Evolutionary conservation across 2,113 vertebrate species (phyloP).

Genomic region (Haemorhous mexicanus): DNA sequence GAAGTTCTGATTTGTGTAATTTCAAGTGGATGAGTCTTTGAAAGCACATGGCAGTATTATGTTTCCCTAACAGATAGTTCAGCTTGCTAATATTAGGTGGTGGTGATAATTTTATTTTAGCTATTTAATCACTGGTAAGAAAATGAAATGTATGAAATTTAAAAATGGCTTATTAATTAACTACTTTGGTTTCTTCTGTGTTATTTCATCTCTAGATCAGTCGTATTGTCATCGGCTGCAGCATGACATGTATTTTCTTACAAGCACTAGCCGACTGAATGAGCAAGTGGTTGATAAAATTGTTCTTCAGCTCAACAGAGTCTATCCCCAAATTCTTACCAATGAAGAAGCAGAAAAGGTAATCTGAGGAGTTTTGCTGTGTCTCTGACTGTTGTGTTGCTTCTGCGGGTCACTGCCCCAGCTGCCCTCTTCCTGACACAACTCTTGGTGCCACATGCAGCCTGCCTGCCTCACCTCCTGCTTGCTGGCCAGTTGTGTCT

Average conservation of each 20-base stretch:
- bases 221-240: slow-evolving; percentile 84
- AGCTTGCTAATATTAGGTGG: background rate
- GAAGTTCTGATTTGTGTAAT: background rate
- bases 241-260: slow-evolving; percentile 86
- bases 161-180: background rate
- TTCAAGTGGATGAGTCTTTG: background rate
- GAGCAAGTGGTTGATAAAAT: slow-evolving; percentile 91
- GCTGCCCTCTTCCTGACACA: background rate
- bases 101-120: background rate
- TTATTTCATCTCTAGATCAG: slow-evolving; percentile 62
- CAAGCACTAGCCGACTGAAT: slow-evolving; percentile 76
- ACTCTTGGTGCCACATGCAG: background rate
- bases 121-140: background rate
- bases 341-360: slow-evolving; percentile 94
- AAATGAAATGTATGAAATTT: background rate
- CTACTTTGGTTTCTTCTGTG: background rate
- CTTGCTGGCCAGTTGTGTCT: background rate
- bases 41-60: background rate
- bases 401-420: accelerated
- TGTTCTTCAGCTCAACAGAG: slow-evolving; percentile 93
- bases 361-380: background rate
- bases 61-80: background rate
- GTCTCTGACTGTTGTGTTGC: background rate
- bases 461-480: background rate
- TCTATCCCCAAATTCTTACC: slow-evolving; percentile 93